Evolutionary conservation across 2,797 vertebrate species (phyloP).

Genomic region (Pteronotus mesoamericanus): DNA sequence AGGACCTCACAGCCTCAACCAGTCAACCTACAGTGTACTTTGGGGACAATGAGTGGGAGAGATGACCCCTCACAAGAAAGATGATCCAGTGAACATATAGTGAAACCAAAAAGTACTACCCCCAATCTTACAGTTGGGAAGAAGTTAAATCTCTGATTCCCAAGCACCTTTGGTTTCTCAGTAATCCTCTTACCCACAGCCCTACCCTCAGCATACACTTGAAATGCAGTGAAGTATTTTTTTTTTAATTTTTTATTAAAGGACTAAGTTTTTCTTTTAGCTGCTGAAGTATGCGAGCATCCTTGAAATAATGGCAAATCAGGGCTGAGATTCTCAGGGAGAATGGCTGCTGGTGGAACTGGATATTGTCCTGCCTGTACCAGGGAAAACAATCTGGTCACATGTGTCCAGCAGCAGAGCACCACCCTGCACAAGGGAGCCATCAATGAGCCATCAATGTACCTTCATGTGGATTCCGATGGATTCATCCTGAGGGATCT

Average conservation of each 20-base stretch:
- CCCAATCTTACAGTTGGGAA: not conserved
- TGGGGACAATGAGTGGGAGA: not conserved
- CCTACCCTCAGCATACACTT: not conserved
- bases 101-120: not conserved
- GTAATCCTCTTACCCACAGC: not conserved
- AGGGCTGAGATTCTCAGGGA: not conserved
- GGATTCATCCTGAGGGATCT: not conserved
- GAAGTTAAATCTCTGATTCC: not conserved
- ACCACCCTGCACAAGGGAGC: fast-evolving
- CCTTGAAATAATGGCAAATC: not conserved
- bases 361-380: not conserved
- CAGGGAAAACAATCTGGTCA: not conserved
- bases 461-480: not conserved
- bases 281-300: not conserved
- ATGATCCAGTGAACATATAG: not conserved
- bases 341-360: not conserved
- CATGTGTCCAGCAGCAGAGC: not conserved
- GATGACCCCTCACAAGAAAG: not conserved
- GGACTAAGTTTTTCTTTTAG: not conserved
- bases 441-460: no score
- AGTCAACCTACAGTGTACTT: fast-evolving
- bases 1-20: not conserved
- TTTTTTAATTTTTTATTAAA: not conserved
- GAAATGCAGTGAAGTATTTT: not conserved
- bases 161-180: not conserved